Evolutionary conservation across 2,888 invertebrate genomes (phyloP), one percentile per base, ranked within the genome.

Genomic region (Calliscelio sp.): DNA sequence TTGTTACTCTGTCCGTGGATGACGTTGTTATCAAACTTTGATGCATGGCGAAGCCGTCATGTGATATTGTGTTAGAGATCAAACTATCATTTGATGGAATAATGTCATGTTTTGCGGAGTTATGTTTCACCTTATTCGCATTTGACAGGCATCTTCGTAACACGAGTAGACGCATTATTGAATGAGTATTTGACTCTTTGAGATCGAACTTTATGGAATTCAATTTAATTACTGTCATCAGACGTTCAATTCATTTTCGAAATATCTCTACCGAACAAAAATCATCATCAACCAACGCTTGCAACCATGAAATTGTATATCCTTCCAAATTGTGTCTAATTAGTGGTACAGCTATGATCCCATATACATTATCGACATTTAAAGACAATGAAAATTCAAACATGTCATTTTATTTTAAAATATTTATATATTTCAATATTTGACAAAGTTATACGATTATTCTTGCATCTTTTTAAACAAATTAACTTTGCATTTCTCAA

Each of bases 21-120:
- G 73, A 83, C 68, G 73, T 74, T 66, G 78, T 82, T 83, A 83
- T 83, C 73, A 78, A 83, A 83, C 66, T 83, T 78, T 78, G 83
- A 78, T 78, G 61, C 73, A 78, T 65, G 78, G 68, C 35, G 49
- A 79, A 71, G 71, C 78, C 35, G 61, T 71, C 74, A 79, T 66
- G 25, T 61, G 73, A 81, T 84, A 83, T 78, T 77, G 70, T 22
- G 57, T 65, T 73, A 38, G 63, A 70, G 70, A 74, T 74, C 75
- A 75, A 75, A 70, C 74, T 55, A 75, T 68, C 68, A 81, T 68
- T 81, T 81, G 74, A 68, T 61, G 46, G 61, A 81, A 81, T 81
- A 81, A 81, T 81, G 81, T 68, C 74, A 68, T 74, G 51, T 81
- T 81, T 81, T 81, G 55, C 11, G 35, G 59, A 81, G 53, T 74